These are phyloP conservation scores for Cotesia typhae DNA, from an alignment of 1,140 invertebrate species.

Conservation along the genomic window DNA sequence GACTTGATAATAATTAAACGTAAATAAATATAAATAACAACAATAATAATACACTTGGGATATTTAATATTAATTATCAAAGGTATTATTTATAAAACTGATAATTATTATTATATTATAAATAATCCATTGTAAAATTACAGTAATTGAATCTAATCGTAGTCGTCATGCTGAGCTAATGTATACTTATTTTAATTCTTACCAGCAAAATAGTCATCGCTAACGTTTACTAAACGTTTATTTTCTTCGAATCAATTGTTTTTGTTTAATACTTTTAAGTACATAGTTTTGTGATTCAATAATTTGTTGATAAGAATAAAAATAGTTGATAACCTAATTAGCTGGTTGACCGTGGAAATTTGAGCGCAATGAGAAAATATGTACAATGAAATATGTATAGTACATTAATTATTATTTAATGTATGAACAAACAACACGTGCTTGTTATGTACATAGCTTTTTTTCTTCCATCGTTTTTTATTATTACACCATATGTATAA, in stretches of 20 bases:
- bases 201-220: neutral
- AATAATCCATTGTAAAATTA: too few species aligned
- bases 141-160: too few species aligned
- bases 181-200: neutral
- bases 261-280: neutral
- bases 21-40: too few species aligned
- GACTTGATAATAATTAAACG: too few species aligned
- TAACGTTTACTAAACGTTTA: neutral
- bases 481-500: slow-evolving; percentile 27
- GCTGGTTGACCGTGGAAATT: too few species aligned
- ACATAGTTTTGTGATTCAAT: neutral
- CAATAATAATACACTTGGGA: too few species aligned
- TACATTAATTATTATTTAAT: neutral
- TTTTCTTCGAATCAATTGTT: neutral
- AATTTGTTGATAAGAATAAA: too few species aligned
- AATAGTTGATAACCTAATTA: too few species aligned
- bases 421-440: slow-evolving; percentile 10
- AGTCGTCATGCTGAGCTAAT: neutral
- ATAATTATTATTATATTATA: too few species aligned
- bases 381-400: neutral
- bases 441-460: neutral
- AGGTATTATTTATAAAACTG: too few species aligned
- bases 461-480: slow-evolving; percentile 6
- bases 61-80: too few species aligned
- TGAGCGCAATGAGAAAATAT: neutral